Evolutionary conservation across 1,140 invertebrate species (phyloP), one percentile per base, ranked within the genome.

Genomic region (Tribolium madens): DNA sequence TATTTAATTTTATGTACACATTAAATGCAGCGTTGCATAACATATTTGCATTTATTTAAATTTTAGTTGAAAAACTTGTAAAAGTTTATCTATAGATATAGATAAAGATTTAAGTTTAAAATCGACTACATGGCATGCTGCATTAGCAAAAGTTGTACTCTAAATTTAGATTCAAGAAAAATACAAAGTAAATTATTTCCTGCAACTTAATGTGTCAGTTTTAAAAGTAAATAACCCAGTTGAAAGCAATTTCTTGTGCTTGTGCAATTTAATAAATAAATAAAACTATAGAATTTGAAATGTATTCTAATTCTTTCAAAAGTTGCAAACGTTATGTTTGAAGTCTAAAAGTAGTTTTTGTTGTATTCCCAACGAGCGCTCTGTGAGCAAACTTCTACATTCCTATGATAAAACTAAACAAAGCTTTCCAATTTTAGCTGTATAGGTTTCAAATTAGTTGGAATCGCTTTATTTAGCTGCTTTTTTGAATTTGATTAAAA

Each of bases 341-440:
- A 64, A 64, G 57, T 64, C 57, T 64, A 64, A 64, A 64, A 64
- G 52, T 26, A 33, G 57, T 64, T 64, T 64, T 64, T 64, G 26
- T 33, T 33, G 26, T 64, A 33, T 64, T 64, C 57, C 57, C 21
- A 64, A 33, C 26, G 57, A 64, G 57, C 57, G 57, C 12, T 64
- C 57, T 64, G 57, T 64, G 10, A 64, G 57, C 57, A 64, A 64
- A 64, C 57, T 64, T 64, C 57, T 13, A 64, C 57, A 64, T 64
- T 64, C 57, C 57, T 64, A 64, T 64, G 57, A 26, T 64, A 64
- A 64, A 64, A 64, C 57, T 64, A 64, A 64, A 64, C 57, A 64
- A 64, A 64, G 57, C 57, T 33, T 33, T 64, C 57, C 57, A 64
- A 64, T 64, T 64, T 64, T 33, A 64, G 13, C 57, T 64, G 57